These are phyloP conservation scores for Choloepus hoffmanni DNA, from an alignment of 2,113 vertebrate species.

Conservation along the genomic window DNA sequence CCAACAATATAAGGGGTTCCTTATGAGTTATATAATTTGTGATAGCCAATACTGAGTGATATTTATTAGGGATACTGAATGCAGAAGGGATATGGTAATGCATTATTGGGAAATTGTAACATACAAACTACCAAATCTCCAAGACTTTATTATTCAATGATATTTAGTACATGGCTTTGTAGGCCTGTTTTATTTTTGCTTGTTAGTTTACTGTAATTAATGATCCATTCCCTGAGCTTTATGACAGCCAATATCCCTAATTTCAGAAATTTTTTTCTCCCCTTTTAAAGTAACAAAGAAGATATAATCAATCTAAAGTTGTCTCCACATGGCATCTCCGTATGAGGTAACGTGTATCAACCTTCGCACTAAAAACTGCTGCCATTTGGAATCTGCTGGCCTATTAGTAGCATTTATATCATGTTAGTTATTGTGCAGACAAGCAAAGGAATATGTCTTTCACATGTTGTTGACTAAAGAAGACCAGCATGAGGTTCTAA, in stretches of 20 bases:
- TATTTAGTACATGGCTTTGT: accelerated
- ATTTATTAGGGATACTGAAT: too few relatives aligned
- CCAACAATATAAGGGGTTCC: too few relatives aligned
- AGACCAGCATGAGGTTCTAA: not conserved
- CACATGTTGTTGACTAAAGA: not conserved
- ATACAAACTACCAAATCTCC: accelerated
- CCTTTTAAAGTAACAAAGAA: not conserved
- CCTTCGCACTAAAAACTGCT: not conserved
- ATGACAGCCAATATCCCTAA: accelerated
- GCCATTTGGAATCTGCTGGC: not conserved
- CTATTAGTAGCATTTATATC: not conserved
- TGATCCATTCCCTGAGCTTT: not conserved
- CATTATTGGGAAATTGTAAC: too few relatives aligned
- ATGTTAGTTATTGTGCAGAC: accelerated
- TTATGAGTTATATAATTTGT: not conserved
- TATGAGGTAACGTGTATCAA: accelerated
- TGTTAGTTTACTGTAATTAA: not conserved
- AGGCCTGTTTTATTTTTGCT: not conserved
- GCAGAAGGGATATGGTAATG: not conserved
- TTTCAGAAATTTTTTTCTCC: not conserved
- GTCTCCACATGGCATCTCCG: accelerated
- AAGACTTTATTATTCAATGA: not conserved
- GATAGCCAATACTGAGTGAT: not conserved
- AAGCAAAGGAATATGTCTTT: not conserved
- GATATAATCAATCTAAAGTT: not conserved